These are phyloP conservation scores for Misgurnus mizolepis DNA, from an alignment of 2,113 vertebrate species.

Conservation along the genomic window DNA sequence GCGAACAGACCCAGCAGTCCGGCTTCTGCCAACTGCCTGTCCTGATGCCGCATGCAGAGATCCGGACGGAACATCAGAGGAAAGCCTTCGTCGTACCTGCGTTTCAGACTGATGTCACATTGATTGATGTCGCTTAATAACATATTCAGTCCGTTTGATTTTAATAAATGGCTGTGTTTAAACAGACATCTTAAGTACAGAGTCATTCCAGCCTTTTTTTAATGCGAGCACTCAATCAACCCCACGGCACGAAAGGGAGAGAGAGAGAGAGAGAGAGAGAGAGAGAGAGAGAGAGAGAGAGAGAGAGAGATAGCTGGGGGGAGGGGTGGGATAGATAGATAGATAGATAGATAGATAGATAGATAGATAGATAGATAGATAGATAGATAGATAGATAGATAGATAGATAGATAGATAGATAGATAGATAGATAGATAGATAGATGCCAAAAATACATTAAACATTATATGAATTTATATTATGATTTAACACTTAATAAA, in stretches of 20 bases:
- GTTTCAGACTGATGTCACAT: conserved; percentile 10
- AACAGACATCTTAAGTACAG: conserved; percentile 7
- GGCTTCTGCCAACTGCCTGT: not conserved
- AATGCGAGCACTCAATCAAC: not conserved
- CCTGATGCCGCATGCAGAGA: conserved; percentile 12
- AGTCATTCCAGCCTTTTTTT: not conserved
- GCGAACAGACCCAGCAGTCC: conserved; percentile 16
- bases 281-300: not conserved
- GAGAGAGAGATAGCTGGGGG: not conserved
- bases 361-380: too few relatives aligned
- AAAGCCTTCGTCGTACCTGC: not conserved
- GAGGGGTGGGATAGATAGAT: not conserved
- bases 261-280: not conserved
- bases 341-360: too few relatives aligned
- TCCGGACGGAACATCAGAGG: conserved; percentile 9
- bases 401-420: too few relatives aligned
- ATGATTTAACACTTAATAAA: too few relatives aligned
- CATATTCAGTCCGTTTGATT: conserved; percentile 13
- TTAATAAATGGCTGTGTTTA: conserved; percentile 32
- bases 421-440: too few relatives aligned
- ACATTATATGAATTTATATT: too few relatives aligned
- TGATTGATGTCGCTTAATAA: conserved; percentile 32
- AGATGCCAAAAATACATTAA: too few relatives aligned
- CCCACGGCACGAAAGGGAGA: not conserved
- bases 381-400: too few relatives aligned